Conservation (phyloP, 1,140 invertebrate species). For the Sycobia sp. region DNA sequence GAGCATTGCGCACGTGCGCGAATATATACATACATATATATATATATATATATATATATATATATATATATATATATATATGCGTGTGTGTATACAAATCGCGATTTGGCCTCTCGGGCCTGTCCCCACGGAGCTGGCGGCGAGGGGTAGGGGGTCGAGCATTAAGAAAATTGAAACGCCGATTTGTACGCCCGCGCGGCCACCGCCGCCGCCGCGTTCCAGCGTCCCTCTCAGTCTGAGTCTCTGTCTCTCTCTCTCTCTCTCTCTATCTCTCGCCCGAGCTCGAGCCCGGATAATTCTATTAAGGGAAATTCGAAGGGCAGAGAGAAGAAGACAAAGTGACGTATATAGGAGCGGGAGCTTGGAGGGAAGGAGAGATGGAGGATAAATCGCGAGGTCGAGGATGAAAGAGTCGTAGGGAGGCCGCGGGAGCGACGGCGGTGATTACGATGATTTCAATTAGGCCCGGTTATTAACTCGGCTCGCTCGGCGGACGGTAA, state of each 20-base stretch:
- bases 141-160: slow-evolving; percentile 43
- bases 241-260: not conserved
- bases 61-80: too few relatives aligned
- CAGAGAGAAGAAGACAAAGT: slow-evolving; percentile 38
- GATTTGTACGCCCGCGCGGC: slow-evolving; percentile 53
- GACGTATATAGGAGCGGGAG: too few relatives aligned
- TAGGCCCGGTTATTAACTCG: slow-evolving; percentile 4
- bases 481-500: not conserved
- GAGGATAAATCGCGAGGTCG: slow-evolving; percentile 35
- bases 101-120: not conserved
- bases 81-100: too few relatives aligned
- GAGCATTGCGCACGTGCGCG: too few relatives aligned
- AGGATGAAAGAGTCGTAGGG: not conserved
- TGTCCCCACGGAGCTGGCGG: slow-evolving; percentile 31
- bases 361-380: not conserved
- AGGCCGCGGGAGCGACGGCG: not conserved
- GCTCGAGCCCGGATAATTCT: slow-evolving; percentile 52
- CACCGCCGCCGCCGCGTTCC: too few relatives aligned
- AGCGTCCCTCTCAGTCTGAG: too few relatives aligned
- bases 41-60: too few relatives aligned
- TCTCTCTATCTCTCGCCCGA: not conserved
- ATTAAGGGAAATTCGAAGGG: slow-evolving; percentile 42
- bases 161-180: slow-evolving; percentile 64
- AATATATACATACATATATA: too few relatives aligned
- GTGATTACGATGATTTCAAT: slow-evolving; percentile 32